These are phyloP conservation scores for Neopelma chrysocephalum DNA, from an alignment of 2,797 vertebrate species.

Conservation along the genomic window DNA sequence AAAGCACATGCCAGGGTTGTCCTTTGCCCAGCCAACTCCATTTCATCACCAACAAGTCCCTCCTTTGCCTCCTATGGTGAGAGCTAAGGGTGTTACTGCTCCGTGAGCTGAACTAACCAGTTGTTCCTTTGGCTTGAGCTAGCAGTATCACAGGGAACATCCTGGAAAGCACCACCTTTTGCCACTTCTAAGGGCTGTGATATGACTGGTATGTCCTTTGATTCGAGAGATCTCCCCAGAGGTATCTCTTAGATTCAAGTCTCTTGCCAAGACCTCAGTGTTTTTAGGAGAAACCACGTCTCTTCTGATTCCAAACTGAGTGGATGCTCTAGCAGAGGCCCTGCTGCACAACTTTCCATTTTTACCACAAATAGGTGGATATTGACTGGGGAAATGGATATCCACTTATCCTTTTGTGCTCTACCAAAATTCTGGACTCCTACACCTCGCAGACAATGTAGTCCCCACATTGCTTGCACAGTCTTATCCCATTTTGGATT, in stretches of 20 bases:
- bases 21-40: neutral
- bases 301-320: neutral
- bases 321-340: neutral
- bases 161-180: neutral
- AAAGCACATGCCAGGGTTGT: neutral
- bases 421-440: neutral
- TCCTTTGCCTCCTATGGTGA: neutral
- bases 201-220: neutral
- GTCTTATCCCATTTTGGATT: neutral
- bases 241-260: neutral
- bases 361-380: neutral
- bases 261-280: neutral
- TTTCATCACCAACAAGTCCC: neutral
- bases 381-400: neutral
- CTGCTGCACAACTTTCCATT: neutral
- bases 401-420: neutral
- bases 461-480: neutral
- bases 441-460: rapidly evolving
- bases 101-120: neutral
- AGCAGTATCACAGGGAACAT: neutral
- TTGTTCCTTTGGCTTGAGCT: neutral
- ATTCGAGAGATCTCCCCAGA: neutral
- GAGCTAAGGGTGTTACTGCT: neutral
- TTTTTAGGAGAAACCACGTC: neutral
- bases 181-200: neutral